Conservation (phyloP, 2,888 invertebrate genomes). For the Drosophila niveifrons region DNA sequence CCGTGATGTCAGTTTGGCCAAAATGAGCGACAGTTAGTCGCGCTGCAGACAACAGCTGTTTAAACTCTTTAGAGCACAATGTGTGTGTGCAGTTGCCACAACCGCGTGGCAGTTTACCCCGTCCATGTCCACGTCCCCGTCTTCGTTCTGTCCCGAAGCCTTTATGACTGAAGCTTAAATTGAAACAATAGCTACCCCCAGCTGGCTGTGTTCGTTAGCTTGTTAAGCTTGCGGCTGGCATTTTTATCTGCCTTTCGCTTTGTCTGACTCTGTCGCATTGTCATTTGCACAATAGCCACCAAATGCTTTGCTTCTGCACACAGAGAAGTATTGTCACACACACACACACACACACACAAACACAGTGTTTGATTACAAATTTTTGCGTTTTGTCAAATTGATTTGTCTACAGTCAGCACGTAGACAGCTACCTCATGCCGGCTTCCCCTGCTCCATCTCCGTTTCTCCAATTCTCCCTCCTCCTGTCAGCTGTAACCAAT, state of each 20-base stretch:
- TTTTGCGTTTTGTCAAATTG: conserved; percentile 66
- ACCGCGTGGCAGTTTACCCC: background rate
- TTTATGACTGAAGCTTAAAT: conserved; percentile 50
- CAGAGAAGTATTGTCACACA: background rate
- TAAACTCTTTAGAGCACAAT: conserved; percentile 60
- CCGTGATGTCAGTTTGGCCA: conserved; percentile 24
- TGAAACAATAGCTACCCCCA: conserved; percentile 53
- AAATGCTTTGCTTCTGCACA: conserved; percentile 48
- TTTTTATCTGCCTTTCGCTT: conserved; percentile 69
- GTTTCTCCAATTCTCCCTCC: background rate
- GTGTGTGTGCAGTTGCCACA: conserved; percentile 36
- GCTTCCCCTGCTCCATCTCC: background rate
- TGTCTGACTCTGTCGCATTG: conserved; percentile 61
- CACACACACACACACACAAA: conserved; percentile 5
- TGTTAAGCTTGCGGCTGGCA: conserved; percentile 73
- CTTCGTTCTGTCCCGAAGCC: background rate
- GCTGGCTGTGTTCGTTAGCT: conserved; percentile 11
- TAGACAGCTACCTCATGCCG: conserved; percentile 34
- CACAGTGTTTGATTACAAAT: conserved; percentile 62
- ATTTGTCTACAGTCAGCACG: conserved; percentile 64
- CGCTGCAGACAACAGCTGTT: conserved; percentile 58
- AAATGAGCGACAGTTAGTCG: conserved; percentile 61
- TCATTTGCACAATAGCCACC: conserved; percentile 67
- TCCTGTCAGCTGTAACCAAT: conserved; percentile 46
- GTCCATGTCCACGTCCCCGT: background rate